Evolutionary conservation across 2,113 vertebrate genomes (phyloP), one percentile per base, ranked within the genome.

Genomic region (Abramis brama): DNA sequence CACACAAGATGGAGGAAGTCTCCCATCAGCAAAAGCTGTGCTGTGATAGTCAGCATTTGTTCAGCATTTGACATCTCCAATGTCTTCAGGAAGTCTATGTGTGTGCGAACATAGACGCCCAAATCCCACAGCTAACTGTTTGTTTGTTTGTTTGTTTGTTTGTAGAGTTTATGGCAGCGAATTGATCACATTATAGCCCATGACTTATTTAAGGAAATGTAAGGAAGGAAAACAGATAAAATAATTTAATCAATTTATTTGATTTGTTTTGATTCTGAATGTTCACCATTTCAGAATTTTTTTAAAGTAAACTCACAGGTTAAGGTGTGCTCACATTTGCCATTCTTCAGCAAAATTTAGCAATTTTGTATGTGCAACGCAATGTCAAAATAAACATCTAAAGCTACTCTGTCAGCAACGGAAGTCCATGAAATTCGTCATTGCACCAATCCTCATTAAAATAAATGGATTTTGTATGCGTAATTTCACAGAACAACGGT

Each of bases 21-120:
- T 74, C 75, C 21, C 25, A 39, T 73, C 82, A 84, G 59, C 39
- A 80, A 45, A 80, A 80, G 59, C 59, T 80, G 15, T 62, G 78
- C 45, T 80, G 23, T 36, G 39, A 47, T 59, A 27, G 70, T 76
- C 68, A 81, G 64, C 39, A 12, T 71, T 81, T 52, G 59, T 62
- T 55, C 43, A 43, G 43, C 43, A 9, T 43, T 43, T 43, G 43
- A 43, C 43, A 43, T 43, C 43, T 43, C 71, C 73, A 27, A 30
- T 76, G 55, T 84, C 33, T 45, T 27, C 39, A 30, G 27, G 60
- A 33, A 19, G 79, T 55, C 6, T 55, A 2, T 52, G 25, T 55
- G 64, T 85, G 62, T 17, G 64, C 15, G 21, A 62, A 17, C 55
- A 43, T 36, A 62, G 21, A 59, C 15, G 33, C 13, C 78, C 57